Evolutionary conservation across 2,888 invertebrate species (phyloP), one percentile per base, ranked within the genome.

Genomic region (Agonopterix arenella): DNA sequence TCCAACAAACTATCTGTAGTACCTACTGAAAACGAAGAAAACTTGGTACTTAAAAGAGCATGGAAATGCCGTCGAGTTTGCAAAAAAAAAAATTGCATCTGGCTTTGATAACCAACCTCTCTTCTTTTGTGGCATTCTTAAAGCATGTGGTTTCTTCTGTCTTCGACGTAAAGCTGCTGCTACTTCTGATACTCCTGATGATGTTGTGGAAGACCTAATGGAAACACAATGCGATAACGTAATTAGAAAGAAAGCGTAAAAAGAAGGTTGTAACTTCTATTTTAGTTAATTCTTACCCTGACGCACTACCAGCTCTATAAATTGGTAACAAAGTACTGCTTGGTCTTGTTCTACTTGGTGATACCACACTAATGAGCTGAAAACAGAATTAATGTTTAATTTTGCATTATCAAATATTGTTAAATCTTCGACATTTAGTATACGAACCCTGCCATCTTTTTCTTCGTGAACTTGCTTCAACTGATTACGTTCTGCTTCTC

Each of bases 291-390:
- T 8, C 55, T 57, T 66, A 85, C 85, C 88, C 84, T 41, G 84
- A 81, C 8, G 83, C 82, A 62, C 89, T 90, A 11, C 79, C 82
- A 1, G 88, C 80, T 66, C 89, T 78, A 53, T 89, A 86, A 36
- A 83, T 70, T 0, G 84, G 88, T 38, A 89, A 54, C 2, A 89
- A 55, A 1, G 80, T 84, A 48, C 88, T 89, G 58, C 89, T 84
- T 0, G 89, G 88, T 51, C 88, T 67, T 0, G 89, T 89, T 50
- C 84, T 78, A 53, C 84, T 85, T 4, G 89, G 88, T 45, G 89
- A 88, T 4, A 90, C 86, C 0, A 89, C 89, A 56, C 89, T 89
- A 53, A 90, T 84, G 41, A 89, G 58, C 89, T 89, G 74, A 0
- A 66, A 69, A 16, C 52, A 58, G 40, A 37, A 42, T 9, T 1